A percentile compares a stretch with the other conserved stretches of the same genome.
Evolutionary conservation across 2,888 invertebrate genomes (phyloP).

Genomic region (Dynastes hyllus): DNA sequence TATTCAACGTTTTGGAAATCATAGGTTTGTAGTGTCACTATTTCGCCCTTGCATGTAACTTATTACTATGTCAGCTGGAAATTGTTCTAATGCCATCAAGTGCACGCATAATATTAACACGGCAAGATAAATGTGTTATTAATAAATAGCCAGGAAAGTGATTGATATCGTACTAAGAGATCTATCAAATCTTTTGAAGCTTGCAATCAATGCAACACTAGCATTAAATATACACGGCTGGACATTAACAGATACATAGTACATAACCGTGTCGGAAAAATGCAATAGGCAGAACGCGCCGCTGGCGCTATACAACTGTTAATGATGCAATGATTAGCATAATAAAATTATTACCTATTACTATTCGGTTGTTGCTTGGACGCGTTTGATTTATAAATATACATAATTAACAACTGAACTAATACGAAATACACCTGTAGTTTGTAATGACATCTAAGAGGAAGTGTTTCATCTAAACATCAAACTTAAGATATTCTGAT

Average conservation of each 20-base stretch:
- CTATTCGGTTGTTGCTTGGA: slow-evolving; percentile 41
- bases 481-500: background rate
- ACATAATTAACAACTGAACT: slow-evolving; percentile 31
- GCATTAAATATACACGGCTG: background rate
- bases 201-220: slow-evolving; percentile 14
- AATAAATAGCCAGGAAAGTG: slow-evolving; percentile 6
- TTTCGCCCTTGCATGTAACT: no score
- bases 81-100: no score
- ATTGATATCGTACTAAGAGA: slow-evolving; percentile 10
- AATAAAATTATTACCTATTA: slow-evolving; percentile 46
- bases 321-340: slow-evolving; percentile 40
- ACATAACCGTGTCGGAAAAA: slow-evolving; percentile 15
- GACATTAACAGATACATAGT: background rate
- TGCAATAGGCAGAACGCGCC: slow-evolving; percentile 33
- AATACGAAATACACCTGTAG: slow-evolving; percentile 20
- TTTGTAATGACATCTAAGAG: slow-evolving; percentile 1
- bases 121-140: background rate
- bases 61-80: no score
- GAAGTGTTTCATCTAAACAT: background rate
- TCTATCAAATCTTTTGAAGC: slow-evolving; percentile 12
- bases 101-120: no score
- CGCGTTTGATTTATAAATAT: slow-evolving; percentile 40
- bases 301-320: slow-evolving; percentile 37
- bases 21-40: no score
- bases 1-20: no score